Evolutionary conservation across 2,888 invertebrate genomes (phyloP).

Genomic region (Portevinia maculata): DNA sequence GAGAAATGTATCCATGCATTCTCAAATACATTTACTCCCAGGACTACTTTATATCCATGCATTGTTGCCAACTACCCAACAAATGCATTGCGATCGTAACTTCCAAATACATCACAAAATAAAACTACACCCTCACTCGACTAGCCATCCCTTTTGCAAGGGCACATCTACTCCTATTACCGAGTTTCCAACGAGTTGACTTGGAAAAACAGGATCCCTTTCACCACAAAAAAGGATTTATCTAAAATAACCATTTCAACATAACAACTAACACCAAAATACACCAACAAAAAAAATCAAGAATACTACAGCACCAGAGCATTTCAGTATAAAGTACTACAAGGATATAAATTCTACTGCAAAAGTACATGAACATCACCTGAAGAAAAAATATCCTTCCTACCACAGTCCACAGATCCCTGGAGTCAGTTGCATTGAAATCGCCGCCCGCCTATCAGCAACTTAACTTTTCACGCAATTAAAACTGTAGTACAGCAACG

Average conservation of each 20-base stretch:
- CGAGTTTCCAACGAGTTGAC: conserved; percentile 25
- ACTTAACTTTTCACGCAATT: conserved; percentile 74
- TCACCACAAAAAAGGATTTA: conserved; percentile 60
- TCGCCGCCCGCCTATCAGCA: conserved; percentile 61
- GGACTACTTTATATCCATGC: conserved; percentile 3
- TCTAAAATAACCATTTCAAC: conserved; percentile 62
- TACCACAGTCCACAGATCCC: conserved; percentile 13
- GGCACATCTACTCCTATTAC: conserved; percentile 3
- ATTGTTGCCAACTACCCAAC: conserved; percentile 13
- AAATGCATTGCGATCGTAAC: conserved; percentile 44
- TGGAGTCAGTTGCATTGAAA: conserved; percentile 14
- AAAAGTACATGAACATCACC: conserved; percentile 48
- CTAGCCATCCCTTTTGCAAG: not conserved
- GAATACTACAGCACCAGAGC: conserved; percentile 13
- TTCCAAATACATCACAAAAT: conserved; percentile 41
- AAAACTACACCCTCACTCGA: conserved; percentile 4
- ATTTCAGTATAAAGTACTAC: conserved; percentile 36
- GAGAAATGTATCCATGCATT: conserved; percentile 29
- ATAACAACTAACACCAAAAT: conserved; percentile 13
- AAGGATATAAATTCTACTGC: conserved; percentile 51
- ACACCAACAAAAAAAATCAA: too few relatives aligned
- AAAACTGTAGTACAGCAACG: conserved; percentile 64
- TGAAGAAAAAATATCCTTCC: conserved; percentile 29
- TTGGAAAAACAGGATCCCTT: conserved; percentile 25
- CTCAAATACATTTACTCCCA: conserved; percentile 49